These are phyloP conservation scores for Geococcyx californianus DNA, from an alignment of 2,113 vertebrate genomes.

Conservation along the genomic window DNA sequence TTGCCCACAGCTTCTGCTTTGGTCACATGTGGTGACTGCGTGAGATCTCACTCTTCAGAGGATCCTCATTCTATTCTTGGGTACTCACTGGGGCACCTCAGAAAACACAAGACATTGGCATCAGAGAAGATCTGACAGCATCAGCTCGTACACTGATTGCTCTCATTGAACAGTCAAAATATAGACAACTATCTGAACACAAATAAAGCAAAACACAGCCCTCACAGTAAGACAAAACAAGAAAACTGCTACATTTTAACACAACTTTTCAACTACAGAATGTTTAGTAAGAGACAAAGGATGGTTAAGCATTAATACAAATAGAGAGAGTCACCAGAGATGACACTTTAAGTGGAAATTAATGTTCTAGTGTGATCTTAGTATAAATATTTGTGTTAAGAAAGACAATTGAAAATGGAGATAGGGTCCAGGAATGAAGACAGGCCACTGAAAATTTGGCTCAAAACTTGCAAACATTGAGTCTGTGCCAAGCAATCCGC, in stretches of 20 bases:
- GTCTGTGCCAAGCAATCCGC: not conserved
- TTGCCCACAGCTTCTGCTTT: conserved; percentile 45
- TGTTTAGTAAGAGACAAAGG: not conserved
- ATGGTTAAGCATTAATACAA: not conserved
- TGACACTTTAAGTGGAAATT: not conserved
- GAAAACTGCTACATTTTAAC: not conserved
- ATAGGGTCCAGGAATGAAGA: not conserved
- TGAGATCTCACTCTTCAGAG: not conserved
- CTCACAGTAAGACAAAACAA: not conserved
- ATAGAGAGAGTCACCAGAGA: not conserved
- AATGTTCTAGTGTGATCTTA: not conserved
- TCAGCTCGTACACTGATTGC: not conserved
- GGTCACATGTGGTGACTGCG: not conserved
- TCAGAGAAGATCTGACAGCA: not conserved
- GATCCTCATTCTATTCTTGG: conserved; percentile 44
- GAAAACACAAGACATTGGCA: not conserved
- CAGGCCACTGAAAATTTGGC: not conserved
- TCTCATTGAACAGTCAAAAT: not conserved
- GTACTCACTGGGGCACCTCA: accelerated
- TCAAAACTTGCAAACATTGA: not conserved
- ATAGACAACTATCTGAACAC: not conserved
- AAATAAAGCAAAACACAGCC: not conserved
- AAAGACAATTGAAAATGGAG: not conserved
- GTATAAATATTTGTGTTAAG: not conserved
- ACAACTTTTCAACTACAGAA: not conserved